phyloP scores from a whole-genome alignment of 2,888 invertebrate genomes.

The Pycnomerus fuliginosus region DNA sequence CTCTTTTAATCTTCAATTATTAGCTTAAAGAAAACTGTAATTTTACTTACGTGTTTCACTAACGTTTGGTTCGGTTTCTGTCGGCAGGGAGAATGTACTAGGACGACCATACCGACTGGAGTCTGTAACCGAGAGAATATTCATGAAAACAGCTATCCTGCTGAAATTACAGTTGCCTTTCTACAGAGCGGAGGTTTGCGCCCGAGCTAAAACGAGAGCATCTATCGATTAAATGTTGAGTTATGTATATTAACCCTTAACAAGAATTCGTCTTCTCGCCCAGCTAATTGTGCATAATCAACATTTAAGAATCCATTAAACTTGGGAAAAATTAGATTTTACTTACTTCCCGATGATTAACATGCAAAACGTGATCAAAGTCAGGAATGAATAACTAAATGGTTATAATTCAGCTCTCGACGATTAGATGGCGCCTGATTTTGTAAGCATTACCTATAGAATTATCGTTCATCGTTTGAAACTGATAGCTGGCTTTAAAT shows the following conservation, averaged over 20 bases:
- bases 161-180: not conserved
- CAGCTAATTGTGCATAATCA: slow-evolving; percentile 4
- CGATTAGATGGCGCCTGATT: slow-evolving; percentile 10
- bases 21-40: too few relatives aligned
- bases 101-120: slow-evolving; percentile 54
- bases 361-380: slow-evolving; percentile 16
- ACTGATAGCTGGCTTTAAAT: slow-evolving; percentile 74
- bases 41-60: slow-evolving; percentile 78
- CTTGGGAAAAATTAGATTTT: slow-evolving; percentile 14
- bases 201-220: not conserved
- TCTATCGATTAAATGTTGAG: not conserved
- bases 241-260: not conserved
- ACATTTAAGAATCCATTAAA: slow-evolving; percentile 12
- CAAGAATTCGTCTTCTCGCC: slow-evolving; percentile 4
- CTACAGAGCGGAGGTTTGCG: not conserved
- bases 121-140: slow-evolving; percentile 54
- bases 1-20: too few relatives aligned
- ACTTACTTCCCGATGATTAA: slow-evolving; percentile 7
- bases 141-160: not conserved
- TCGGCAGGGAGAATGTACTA: slow-evolving; percentile 35
- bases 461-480: slow-evolving; percentile 64
- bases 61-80: slow-evolving; percentile 70
- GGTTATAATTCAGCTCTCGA: slow-evolving; percentile 7
- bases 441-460: slow-evolving; percentile 39
- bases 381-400: slow-evolving; percentile 8